A percentile compares a stretch with the other conserved stretches of the same genome.
phyloP scores from a whole-genome alignment of 1,140 invertebrate genomes.

The Bombus sylvicola region DNA sequence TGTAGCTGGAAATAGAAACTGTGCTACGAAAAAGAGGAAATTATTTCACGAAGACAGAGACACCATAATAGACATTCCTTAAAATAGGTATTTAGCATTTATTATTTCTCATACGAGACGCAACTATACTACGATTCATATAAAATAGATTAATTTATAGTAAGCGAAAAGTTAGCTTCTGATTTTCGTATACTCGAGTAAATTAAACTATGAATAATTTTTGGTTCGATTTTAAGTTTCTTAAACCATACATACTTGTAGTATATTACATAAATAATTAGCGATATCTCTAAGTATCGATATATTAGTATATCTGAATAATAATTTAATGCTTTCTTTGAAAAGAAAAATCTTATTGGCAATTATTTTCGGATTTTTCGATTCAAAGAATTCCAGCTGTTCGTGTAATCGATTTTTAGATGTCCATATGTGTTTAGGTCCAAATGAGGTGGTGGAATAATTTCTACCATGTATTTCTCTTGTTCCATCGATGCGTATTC shows the following conservation, averaged over 20 bases:
- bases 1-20: neutral
- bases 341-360: too few species aligned
- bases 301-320: neutral
- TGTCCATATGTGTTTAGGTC: conserved; percentile 88
- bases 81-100: neutral
- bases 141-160: neutral
- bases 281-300: neutral
- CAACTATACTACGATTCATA: neutral
- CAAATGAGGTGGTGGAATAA: conserved; percentile 79
- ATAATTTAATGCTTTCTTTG: neutral
- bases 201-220: conserved; percentile 29
- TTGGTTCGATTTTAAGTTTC: conserved; percentile 10
- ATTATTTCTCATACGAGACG: neutral
- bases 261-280: conserved; percentile 5
- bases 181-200: neutral
- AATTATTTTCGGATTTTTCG: conserved; percentile 85
- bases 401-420: conserved; percentile 89
- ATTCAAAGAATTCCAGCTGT: conserved; percentile 88
- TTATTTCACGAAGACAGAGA: conserved; percentile 50
- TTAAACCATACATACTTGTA: neutral
- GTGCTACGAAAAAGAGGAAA: conserved; percentile 54
- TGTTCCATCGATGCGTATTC: conserved; percentile 20
- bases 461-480: conserved; percentile 64
- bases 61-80: conserved; percentile 22
- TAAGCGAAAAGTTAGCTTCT: neutral